A percentile compares a stretch with the other conserved stretches of the same genome.
Conservation (phyloP, 2,888 invertebrate species). For the Synanthedon tipuliformis region DNA sequence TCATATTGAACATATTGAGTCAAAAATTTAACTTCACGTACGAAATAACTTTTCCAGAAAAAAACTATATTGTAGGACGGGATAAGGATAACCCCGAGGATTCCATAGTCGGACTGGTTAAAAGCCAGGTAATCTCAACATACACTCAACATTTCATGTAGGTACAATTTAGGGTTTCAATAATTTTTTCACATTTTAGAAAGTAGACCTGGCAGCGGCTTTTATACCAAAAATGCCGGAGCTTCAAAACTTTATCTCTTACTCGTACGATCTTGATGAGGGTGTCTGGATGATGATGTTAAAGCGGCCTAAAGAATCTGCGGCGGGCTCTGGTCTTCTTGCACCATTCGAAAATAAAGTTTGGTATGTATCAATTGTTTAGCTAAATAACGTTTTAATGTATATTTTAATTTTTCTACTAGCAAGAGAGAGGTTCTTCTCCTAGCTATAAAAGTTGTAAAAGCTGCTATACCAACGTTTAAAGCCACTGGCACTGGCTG, state of each 20-base stretch:
- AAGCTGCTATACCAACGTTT: no score
- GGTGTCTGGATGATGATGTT: slow-evolving; percentile 84
- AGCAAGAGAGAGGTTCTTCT: no score
- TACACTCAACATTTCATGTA: not conserved
- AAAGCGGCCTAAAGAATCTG: slow-evolving; percentile 83
- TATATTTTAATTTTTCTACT: no score
- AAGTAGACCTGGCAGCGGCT: slow-evolving; percentile 82
- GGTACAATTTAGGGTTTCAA: not conserved
- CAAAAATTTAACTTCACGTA: slow-evolving; percentile 81
- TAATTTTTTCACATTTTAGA: slow-evolving; percentile 43
- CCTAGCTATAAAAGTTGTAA: no score
- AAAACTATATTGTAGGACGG: slow-evolving; percentile 73
- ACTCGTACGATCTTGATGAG: slow-evolving; percentile 75
- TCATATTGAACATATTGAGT: slow-evolving; percentile 75
- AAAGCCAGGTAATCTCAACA: slow-evolving; percentile 56
- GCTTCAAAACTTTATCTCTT: slow-evolving; percentile 67
- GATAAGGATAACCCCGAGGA: slow-evolving; percentile 52
- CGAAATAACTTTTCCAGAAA: slow-evolving; percentile 73
- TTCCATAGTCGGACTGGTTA: slow-evolving; percentile 75
- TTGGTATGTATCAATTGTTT: slow-evolving; percentile 54
- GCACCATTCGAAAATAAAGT: slow-evolving; percentile 82
- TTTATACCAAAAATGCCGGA: slow-evolving; percentile 78
- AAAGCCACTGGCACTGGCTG: no score
- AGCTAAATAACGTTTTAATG: no score
- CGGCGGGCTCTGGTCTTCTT: slow-evolving; percentile 83